Evolutionary conservation across 2,113 vertebrate genomes (phyloP).

Genomic region (Pogona vitticeps): DNA sequence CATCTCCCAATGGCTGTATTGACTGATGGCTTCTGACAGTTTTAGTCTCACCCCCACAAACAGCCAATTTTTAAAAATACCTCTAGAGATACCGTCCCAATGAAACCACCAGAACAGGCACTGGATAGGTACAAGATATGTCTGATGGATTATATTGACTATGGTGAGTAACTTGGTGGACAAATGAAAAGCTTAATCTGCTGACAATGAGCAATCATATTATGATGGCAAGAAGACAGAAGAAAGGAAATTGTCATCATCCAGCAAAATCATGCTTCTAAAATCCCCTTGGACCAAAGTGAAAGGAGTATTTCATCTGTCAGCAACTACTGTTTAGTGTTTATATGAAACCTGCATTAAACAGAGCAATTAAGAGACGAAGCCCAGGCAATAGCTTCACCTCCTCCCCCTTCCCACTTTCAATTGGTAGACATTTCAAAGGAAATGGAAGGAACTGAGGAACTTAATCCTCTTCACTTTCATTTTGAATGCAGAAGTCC

Average conservation of each 20-base stretch:
- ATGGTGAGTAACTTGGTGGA: slow-evolving; percentile 52
- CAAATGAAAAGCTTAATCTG: slow-evolving; percentile 73
- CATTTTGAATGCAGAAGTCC: not conserved
- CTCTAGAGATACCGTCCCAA: too few relatives aligned
- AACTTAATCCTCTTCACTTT: not conserved
- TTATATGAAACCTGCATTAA: slow-evolving; percentile 46
- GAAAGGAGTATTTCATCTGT: slow-evolving; percentile 74
- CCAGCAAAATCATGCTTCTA: slow-evolving; percentile 75
- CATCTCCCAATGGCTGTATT: too few relatives aligned
- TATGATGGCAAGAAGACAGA: slow-evolving; percentile 65
- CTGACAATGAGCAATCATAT: slow-evolving; percentile 71
- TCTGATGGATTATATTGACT: slow-evolving; percentile 44
- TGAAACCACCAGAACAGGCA: slow-evolving; percentile 23
- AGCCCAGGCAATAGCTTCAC: not conserved
- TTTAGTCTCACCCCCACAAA: too few relatives aligned
- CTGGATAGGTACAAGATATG: not conserved
- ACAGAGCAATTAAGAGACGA: slow-evolving; percentile 35
- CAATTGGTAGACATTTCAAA: not conserved
- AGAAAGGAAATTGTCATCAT: slow-evolving; percentile 70
- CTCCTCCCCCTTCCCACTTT: not conserved
- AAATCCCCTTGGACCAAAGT: slow-evolving; percentile 67
- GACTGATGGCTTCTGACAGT: too few relatives aligned
- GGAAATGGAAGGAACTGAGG: slow-evolving; percentile 25
- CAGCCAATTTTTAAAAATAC: too few relatives aligned
- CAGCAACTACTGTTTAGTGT: slow-evolving; percentile 35